These are phyloP conservation scores for Heterotis niloticus DNA, from an alignment of 2,113 vertebrate genomes.

Conservation along the genomic window DNA sequence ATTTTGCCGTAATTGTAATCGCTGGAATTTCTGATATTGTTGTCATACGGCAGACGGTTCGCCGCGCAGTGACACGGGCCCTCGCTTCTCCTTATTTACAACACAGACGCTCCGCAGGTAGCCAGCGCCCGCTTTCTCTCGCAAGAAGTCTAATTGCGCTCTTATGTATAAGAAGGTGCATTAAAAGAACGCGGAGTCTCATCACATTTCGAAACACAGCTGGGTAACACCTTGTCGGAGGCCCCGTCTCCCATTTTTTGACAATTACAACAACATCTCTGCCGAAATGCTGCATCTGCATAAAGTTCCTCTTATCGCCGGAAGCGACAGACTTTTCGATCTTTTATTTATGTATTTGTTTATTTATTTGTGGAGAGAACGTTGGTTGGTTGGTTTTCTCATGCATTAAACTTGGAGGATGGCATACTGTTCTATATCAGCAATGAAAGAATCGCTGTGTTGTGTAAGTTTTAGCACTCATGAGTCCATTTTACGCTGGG, in stretches of 20 bases:
- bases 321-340: constrained; percentile 78
- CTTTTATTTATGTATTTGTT: constrained; percentile 36
- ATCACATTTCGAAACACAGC: constrained; percentile 81
- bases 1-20: constrained; percentile 61
- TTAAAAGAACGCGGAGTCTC: constrained; percentile 56
- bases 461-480: constrained; percentile 45
- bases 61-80: constrained; percentile 51
- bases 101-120: constrained; percentile 58
- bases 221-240: constrained; percentile 86
- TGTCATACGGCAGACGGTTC: constrained; percentile 59
- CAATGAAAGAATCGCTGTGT: constrained; percentile 71
- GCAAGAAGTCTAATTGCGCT: constrained; percentile 59
- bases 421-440: constrained; percentile 71
- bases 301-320: constrained; percentile 56
- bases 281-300: constrained; percentile 63
- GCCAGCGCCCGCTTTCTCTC: constrained; percentile 37
- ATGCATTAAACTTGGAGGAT: constrained; percentile 69
- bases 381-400: constrained; percentile 59
- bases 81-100: constrained; percentile 24
- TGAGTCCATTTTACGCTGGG: constrained; percentile 65
- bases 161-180: constrained; percentile 58
- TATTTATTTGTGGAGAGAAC: constrained; percentile 48
- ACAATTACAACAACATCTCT: constrained; percentile 64
- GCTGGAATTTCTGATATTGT: constrained; percentile 56
- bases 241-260: constrained; percentile 69